A percentile compares a stretch with the other conserved stretches of the same genome.
Evolutionary conservation across 2,888 invertebrate genomes (phyloP).

Genomic region (Drosophila ustulata): DNA sequence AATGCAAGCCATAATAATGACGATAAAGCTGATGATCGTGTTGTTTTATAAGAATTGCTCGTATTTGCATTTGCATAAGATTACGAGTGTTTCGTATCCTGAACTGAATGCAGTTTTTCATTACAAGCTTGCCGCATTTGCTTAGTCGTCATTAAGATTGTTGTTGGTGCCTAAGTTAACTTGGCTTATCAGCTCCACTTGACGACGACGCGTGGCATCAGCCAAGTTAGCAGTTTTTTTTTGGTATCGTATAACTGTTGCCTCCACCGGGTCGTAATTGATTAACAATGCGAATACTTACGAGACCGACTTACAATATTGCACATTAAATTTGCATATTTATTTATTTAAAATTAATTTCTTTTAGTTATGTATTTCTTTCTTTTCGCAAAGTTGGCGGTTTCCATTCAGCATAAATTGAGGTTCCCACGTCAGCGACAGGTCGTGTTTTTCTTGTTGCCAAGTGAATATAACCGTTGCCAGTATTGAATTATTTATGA

Average conservation of each 20-base stretch:
- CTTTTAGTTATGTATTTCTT: neutral
- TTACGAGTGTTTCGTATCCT: neutral
- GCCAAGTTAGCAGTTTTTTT: constrained; percentile 37
- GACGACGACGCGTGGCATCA: constrained; percentile 62
- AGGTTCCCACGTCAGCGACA: constrained; percentile 46
- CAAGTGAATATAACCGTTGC: constrained; percentile 22
- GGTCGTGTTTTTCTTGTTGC: constrained; percentile 36
- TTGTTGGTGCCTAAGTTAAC: constrained; percentile 25
- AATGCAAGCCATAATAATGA: neutral
- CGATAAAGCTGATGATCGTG: neutral
- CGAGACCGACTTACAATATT: constrained; percentile 41
- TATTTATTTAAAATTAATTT: constrained; percentile 5
- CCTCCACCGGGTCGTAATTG: constrained; percentile 10
- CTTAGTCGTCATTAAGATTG: constrained; percentile 24
- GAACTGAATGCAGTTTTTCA: constrained; percentile 11
- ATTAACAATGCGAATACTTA: constrained; percentile 24
- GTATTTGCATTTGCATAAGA: constrained; percentile 2
- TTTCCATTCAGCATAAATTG: constrained; percentile 52
- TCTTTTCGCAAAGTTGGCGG: constrained; percentile 11
- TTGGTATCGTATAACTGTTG: constrained; percentile 14
- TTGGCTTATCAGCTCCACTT: constrained; percentile 32
- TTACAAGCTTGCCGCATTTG: constrained; percentile 28
- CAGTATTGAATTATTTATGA: constrained; percentile 54
- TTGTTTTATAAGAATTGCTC: constrained; percentile 4
- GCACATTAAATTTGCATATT: constrained; percentile 23